A percentile compares a stretch with the other conserved stretches of the same genome.
Evolutionary conservation across 2,113 vertebrate species (phyloP).

Genomic region (Tiliqua scincoides): DNA sequence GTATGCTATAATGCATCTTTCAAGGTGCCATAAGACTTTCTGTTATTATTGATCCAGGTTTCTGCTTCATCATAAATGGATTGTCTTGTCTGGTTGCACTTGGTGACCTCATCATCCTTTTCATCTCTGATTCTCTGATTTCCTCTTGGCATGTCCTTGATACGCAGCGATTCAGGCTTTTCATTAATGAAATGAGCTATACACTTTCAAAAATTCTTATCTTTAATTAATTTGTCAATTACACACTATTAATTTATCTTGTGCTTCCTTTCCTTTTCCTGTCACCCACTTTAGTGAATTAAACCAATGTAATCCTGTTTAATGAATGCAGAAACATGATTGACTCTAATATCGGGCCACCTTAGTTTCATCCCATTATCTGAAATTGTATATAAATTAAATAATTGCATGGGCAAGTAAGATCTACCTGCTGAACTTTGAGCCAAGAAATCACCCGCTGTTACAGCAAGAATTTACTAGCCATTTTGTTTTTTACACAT

Average conservation of each 20-base stretch:
- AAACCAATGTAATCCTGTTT: constrained; percentile 24
- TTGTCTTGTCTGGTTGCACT: neutral
- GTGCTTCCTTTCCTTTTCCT: constrained; percentile 21
- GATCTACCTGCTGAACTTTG: constrained; percentile 1
- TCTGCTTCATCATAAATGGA: neutral
- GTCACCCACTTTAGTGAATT: constrained; percentile 3
- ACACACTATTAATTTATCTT: constrained; percentile 35
- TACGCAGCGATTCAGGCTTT: neutral
- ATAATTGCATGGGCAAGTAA: constrained; percentile 1
- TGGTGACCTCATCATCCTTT: neutral
- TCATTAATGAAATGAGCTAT: neutral
- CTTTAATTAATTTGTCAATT: constrained; percentile 41
- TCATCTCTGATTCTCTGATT: neutral
- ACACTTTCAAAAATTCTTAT: constrained; percentile 38
- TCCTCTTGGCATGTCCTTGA: neutral
- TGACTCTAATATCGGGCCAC: constrained; percentile 19
- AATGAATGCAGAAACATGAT: constrained; percentile 26
- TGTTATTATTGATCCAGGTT: too few species aligned
- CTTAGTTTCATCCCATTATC: constrained; percentile 13
- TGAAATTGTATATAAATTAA: neutral
- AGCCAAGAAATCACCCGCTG: neutral
- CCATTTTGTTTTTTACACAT: neutral
- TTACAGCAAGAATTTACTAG: neutral
- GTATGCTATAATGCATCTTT: too few species aligned
- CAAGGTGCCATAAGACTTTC: too few species aligned